Base-by-base conservation (phyloP, 2,113 vertebrate genomes). In the Halichoerus grypus region DNA sequence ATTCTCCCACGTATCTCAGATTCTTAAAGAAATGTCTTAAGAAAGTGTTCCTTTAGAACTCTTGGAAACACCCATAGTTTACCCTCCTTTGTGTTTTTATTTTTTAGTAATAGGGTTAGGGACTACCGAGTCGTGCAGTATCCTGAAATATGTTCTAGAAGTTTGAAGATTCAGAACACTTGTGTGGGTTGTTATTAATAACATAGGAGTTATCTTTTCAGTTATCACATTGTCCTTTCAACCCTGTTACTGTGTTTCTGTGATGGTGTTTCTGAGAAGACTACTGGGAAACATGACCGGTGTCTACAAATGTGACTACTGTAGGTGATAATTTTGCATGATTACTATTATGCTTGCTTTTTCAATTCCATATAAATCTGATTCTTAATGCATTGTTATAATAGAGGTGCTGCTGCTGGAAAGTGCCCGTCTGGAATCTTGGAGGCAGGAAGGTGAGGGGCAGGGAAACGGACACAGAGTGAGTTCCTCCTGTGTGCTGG, bases 21-120 rank as follows among this genome's bases (percentile, higher is more conserved):
- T 61, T 83, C 84, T 74, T 94, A 55, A 96, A 57, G 31, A 90
- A 95, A 71, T 80, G 7, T 85, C 49, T 94, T 65, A 18, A 69
- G 33, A 80, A 85, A 8, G 28, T 33, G 13, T 92, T 81, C 5
- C 33, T 67, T 42, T 65, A 49, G 39, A 61, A 61, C 77, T 71
- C 63, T 87, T 91, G 55, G 55, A 51, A 89, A 72, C 55, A 22
- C 4, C 31, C n/a, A 33, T 39, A 14, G 4, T 94, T 39, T n/a
- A 31, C 31, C 21, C 5, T 89, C 11, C 2, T 18, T 72, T 72
- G 26, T 67, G 21, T 46, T 80, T 74, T 83, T 80, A 22, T 39
- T 65, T 72, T 39, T 85, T 57, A 91, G 59, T 57, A 59, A 33
- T 14, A 76, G 31, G 39, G 14, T 81, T 59, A 59, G 51, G 28